Evolutionary conservation across 2,888 invertebrate genomes (phyloP), one percentile per base, ranked within the genome.

Genomic region (Gandaritis pyraliata): DNA sequence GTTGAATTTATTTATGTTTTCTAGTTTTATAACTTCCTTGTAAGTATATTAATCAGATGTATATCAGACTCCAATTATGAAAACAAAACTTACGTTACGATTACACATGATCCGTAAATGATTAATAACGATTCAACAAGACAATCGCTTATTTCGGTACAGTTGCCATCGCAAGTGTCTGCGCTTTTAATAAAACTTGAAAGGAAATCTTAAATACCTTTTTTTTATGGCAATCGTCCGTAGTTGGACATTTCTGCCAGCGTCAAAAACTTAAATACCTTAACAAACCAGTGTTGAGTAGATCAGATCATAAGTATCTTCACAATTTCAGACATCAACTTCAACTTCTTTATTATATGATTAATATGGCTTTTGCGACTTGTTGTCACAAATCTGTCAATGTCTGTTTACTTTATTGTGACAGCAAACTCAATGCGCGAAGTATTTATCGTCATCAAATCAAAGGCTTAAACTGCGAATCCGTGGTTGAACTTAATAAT

Each of bases 61-160:
- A 48, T n/a, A 47, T 47, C 33, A n/a, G 16, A n/a, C 33, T 8
- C 29, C 46, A 52, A 58, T 47, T 47, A 51, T 58, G 15, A 39
- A 45, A 62, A 61, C 56, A 57, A 61, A 56, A 51, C 51, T 33
- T n/a, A n/a, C n/a, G 45, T 46, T 57, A 12, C 51, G 51, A 63
- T 55, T 55, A 58, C 43, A 55, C 36, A 47, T 55, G 58, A 63
- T 58, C 55, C 58, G 38, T 63, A 43, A 51, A 55, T 63, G 55
- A 63, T 63, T 58, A 58, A 63, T 58, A 49, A 12, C 50, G 12
- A n/a, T 30, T 53, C 38, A 53, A 41, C 15, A 53, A 49, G 30
- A 54, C 58, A 50, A 49, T 61, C 51, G 47, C 56, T 52, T 39
- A 36, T 29, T 33, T 45, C 36, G 36, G 38, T 36, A 23, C 16